Conservation (phyloP, 2,888 invertebrate species). For the Trissolcus brochymenae region DNA sequence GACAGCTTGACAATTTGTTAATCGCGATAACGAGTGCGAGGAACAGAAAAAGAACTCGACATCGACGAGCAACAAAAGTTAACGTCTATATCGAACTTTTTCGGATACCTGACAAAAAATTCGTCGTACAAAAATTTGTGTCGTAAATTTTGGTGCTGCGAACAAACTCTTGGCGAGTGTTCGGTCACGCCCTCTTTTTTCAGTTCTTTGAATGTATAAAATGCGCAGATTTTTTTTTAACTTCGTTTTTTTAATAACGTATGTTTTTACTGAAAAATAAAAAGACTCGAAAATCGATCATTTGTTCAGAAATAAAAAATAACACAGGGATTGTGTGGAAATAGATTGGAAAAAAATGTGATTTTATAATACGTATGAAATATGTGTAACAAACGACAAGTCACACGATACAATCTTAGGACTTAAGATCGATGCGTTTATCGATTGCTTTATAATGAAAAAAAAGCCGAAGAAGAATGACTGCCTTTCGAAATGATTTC, state of each 20-base stretch:
- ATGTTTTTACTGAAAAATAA: slow-evolving; percentile 28
- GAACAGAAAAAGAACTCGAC: slow-evolving; percentile 31
- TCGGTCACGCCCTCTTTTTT: slow-evolving; percentile 8
- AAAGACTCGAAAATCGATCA: slow-evolving; percentile 6
- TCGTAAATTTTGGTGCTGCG: slow-evolving; percentile 13
- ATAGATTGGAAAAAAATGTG: slow-evolving; percentile 14
- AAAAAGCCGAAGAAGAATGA: slow-evolving; percentile 13
- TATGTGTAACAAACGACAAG: slow-evolving; percentile 20
- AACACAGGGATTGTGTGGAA: background rate
- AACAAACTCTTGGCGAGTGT: slow-evolving; percentile 31
- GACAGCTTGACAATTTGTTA: slow-evolving; percentile 40
- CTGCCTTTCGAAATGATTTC: slow-evolving; percentile 28
- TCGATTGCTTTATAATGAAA: slow-evolving; percentile 10
- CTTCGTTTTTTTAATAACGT: slow-evolving; percentile 19
- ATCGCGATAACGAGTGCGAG: slow-evolving; percentile 31
- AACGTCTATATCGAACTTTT: slow-evolving; percentile 45
- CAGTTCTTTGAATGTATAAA: slow-evolving; percentile 11
- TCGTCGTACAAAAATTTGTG: slow-evolving; percentile 25
- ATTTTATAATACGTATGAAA: slow-evolving; percentile 9
- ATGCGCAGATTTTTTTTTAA: slow-evolving; percentile 18
- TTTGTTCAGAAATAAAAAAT: background rate
- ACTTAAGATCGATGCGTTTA: slow-evolving; percentile 27
- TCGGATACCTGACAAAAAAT: slow-evolving; percentile 26
- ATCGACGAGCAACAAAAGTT: slow-evolving; percentile 31
- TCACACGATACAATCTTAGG: slow-evolving; percentile 12